phyloP scores from a whole-genome alignment of 2,888 invertebrate species.

The Ditula angustiorana region DNA sequence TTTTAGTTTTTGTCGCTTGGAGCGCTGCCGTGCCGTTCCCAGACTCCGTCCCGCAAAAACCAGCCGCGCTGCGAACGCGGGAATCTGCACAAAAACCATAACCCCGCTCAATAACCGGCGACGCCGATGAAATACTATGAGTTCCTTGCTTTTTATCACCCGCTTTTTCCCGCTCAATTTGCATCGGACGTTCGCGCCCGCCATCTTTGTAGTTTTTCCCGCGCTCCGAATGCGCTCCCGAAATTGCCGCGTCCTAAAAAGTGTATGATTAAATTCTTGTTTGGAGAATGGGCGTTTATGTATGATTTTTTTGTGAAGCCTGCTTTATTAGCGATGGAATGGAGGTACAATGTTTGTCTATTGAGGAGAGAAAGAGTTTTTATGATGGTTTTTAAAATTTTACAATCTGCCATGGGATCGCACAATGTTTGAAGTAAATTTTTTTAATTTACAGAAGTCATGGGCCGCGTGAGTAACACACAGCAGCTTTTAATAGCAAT shows the following conservation, averaged over 20 bases:
- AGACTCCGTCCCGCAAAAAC: slow-evolving; percentile 74
- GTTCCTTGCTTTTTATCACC: slow-evolving; percentile 76
- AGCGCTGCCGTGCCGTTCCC: slow-evolving; percentile 71
- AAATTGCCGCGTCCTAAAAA: slow-evolving; percentile 69
- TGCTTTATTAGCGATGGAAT: slow-evolving; percentile 23
- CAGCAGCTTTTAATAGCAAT: too few relatives aligned
- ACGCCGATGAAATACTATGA: slow-evolving; percentile 83
- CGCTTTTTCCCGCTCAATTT: slow-evolving; percentile 77
- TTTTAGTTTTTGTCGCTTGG: slow-evolving; percentile 58
- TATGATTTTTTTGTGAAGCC: slow-evolving; percentile 47
- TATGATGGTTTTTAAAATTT: too few relatives aligned
- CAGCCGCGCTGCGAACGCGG: slow-evolving; percentile 57
- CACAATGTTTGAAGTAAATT: too few relatives aligned
- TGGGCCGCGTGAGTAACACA: too few relatives aligned
- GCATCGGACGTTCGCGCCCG: slow-evolving; percentile 70
- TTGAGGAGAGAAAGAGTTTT: slow-evolving; percentile 12
- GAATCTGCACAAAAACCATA: slow-evolving; percentile 68
- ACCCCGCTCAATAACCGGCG: slow-evolving; percentile 79
- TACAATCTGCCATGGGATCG: too few relatives aligned
- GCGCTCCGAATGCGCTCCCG: slow-evolving; percentile 71
- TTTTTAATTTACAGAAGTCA: too few relatives aligned
- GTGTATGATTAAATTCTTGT: slow-evolving; percentile 73
- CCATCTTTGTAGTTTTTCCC: slow-evolving; percentile 78
- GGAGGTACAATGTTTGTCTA: slow-evolving; percentile 33
- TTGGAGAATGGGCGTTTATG: slow-evolving; percentile 70